phyloP scores from a whole-genome alignment of 2,888 invertebrate genomes.

The Chalcosyrphus nemorum region DNA sequence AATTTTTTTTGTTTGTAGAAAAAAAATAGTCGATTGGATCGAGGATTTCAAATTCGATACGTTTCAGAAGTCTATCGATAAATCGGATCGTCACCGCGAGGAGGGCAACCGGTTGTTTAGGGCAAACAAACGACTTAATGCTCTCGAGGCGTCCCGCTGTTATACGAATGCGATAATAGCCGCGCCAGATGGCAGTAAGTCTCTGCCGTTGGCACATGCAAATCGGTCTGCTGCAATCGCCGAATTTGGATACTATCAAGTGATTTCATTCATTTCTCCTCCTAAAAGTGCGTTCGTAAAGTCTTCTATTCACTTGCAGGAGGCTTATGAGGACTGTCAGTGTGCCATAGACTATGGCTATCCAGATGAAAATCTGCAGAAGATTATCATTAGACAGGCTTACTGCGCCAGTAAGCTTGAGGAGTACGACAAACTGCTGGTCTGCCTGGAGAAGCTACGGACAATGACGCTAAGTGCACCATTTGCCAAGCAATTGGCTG shows the following conservation, averaged over 20 bases:
- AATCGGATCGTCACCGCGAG: constrained; percentile 74
- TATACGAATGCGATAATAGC: constrained; percentile 79
- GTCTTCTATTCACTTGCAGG: constrained; percentile 39
- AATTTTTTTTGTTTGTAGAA: too few relatives aligned
- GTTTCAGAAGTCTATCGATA: neutral
- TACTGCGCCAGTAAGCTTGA: constrained; percentile 42
- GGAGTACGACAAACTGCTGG: constrained; percentile 24
- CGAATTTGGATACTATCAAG: constrained; percentile 77
- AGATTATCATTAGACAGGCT: constrained; percentile 64
- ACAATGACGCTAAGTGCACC: constrained; percentile 1
- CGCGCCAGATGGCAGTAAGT: constrained; percentile 74
- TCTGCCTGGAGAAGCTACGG: constrained; percentile 20
- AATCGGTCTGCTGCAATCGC: constrained; percentile 79
- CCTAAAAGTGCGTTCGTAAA: neutral
- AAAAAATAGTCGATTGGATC: neutral
- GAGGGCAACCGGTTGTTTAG: constrained; percentile 76
- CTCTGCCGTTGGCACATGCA: constrained; percentile 78
- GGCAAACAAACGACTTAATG: constrained; percentile 53
- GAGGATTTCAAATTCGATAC: neutral
- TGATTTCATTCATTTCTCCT: neutral
- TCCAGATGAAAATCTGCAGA: constrained; percentile 58
- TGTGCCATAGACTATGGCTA: constrained; percentile 77
- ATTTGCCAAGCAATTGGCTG: constrained; percentile 1
- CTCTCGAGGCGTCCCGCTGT: constrained; percentile 75
- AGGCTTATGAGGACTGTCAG: constrained; percentile 79